These are phyloP conservation scores for Rallus crepitans DNA, from an alignment of 2,797 vertebrate species.

Conservation along the genomic window DNA sequence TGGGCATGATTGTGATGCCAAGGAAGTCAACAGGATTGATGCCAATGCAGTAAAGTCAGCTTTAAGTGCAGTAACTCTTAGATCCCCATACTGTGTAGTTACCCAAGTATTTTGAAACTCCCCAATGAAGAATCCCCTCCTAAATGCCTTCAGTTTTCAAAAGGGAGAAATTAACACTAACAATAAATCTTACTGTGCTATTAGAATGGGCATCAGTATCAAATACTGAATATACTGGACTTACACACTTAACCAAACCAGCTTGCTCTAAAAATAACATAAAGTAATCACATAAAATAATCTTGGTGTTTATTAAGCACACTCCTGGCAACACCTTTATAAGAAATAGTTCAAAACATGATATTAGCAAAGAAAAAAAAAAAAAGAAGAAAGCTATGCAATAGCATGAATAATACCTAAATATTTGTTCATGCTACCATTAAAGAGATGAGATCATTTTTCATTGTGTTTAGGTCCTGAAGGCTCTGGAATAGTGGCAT, in stretches of 20 bases:
- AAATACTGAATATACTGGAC: background rate
- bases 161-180: background rate
- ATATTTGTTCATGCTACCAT: background rate
- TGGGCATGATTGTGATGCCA: background rate
- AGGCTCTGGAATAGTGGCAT: background rate
- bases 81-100: background rate
- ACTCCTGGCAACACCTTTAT: background rate
- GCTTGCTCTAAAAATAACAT: background rate
- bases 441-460: background rate
- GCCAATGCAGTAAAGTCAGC: background rate
- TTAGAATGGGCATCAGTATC: background rate
- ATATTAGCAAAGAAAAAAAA: background rate
- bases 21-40: background rate
- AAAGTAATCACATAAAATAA: background rate
- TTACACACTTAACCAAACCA: background rate
- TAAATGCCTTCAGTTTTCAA: background rate
- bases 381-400: background rate
- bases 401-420: background rate
- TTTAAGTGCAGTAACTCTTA: background rate
- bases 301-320: background rate
- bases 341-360: background rate
- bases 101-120: background rate
- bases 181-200: background rate
- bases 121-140: background rate
- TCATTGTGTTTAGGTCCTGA: background rate